A percentile compares a stretch with the other conserved stretches of the same genome.
Evolutionary conservation across 2,888 invertebrate genomes (phyloP).

Genomic region (Automeris io): DNA sequence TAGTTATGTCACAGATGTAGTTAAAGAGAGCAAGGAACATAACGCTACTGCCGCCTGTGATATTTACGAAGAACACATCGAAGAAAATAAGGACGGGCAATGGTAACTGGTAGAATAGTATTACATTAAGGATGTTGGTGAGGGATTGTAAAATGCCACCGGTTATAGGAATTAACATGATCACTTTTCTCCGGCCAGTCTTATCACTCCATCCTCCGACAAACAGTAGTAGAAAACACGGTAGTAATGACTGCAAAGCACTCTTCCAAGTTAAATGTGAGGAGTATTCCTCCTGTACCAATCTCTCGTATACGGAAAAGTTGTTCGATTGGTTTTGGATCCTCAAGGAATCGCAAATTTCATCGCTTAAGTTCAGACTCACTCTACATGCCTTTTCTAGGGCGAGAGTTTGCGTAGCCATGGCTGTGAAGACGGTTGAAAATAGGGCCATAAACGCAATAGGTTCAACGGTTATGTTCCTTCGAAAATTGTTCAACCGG

Average conservation of each 20-base stretch:
- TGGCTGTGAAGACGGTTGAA: constrained; percentile 37
- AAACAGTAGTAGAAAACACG: constrained; percentile 79
- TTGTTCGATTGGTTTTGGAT: constrained; percentile 76
- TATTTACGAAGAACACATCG: constrained; percentile 38
- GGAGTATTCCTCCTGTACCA: constrained; percentile 80
- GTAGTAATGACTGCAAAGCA: no score
- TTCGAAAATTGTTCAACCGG: background rate
- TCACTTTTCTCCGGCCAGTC: constrained; percentile 48
- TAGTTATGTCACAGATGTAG: constrained; percentile 62
- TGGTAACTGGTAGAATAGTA: constrained; percentile 44
- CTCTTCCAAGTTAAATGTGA: constrained; percentile 86
- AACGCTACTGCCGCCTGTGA: constrained; percentile 26
- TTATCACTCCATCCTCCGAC: constrained; percentile 66
- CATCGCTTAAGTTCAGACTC: constrained; percentile 79
- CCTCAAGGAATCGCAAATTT: constrained; percentile 80
- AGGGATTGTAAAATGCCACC: constrained; percentile 41
- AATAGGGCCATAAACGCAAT: constrained; percentile 27
- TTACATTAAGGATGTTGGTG: constrained; percentile 42
- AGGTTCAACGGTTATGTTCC: constrained; percentile 77
- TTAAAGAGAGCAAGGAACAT: constrained; percentile 49
- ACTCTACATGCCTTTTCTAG: constrained; percentile 54
- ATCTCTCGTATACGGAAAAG: constrained; percentile 48
- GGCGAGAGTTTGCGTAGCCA: constrained; percentile 59
- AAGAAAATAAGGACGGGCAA: constrained; percentile 39
- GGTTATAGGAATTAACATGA: constrained; percentile 50